Evolutionary conservation across 2,113 vertebrate species (phyloP).

Genomic region (Bombycilla garrulus): DNA sequence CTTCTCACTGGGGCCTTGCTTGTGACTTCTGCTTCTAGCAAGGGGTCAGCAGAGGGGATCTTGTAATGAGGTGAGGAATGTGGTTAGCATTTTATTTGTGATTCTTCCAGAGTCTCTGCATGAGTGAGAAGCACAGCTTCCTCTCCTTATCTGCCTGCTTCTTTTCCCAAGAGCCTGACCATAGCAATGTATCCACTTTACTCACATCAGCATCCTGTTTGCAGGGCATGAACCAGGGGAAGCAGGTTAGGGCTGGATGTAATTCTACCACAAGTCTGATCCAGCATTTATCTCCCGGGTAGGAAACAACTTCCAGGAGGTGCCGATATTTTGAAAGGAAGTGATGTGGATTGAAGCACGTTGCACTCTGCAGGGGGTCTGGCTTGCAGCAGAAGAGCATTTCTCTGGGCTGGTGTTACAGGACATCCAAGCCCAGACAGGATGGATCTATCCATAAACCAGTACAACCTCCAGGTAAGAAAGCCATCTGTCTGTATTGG

Average conservation of each 20-base stretch:
- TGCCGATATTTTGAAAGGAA: not conserved
- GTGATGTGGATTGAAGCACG: fast-evolving
- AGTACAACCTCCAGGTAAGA: not conserved
- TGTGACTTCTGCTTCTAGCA: not conserved
- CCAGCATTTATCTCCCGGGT: not conserved
- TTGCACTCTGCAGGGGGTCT: fast-evolving
- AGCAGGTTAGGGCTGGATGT: not conserved
- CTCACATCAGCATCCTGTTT: not conserved
- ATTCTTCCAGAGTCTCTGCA: not conserved
- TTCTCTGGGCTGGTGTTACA: not conserved
- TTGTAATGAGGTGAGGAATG: not conserved
- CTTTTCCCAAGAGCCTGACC: not conserved
- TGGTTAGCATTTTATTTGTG: not conserved
- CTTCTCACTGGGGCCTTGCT: not conserved
- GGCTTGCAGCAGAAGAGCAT: not conserved
- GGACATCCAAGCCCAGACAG: not conserved
- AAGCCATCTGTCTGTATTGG: not conserved
- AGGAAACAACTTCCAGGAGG: not conserved
- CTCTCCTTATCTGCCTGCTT: not conserved
- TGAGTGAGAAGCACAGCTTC: not conserved
- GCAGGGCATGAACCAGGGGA: not conserved
- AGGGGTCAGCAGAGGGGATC: not conserved
- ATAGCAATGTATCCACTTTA: fast-evolving
- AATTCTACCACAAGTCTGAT: not conserved
- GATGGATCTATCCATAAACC: not conserved